Evolutionary conservation across 2,797 vertebrate genomes (phyloP).

Genomic region (Gadopsis bispinosus): DNA sequence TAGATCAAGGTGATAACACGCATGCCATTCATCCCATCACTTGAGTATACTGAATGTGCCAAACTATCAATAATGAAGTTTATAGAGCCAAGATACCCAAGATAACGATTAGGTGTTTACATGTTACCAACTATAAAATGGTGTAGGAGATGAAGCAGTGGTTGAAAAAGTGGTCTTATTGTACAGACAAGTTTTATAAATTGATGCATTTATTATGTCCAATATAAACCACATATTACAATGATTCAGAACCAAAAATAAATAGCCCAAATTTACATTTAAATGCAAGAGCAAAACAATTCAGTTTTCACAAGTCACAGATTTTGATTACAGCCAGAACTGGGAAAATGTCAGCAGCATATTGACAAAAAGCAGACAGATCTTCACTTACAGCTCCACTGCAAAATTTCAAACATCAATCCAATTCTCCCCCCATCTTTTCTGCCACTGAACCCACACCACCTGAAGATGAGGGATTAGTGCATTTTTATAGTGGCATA

Average conservation of each 20-base stretch:
- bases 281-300: slow-evolving; percentile 14
- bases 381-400: background rate
- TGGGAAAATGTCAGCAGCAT: background rate
- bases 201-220: slow-evolving; percentile 60
- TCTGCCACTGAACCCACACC: background rate
- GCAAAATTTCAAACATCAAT: background rate
- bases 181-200: slow-evolving; percentile 11
- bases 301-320: background rate
- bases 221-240: slow-evolving; percentile 44
- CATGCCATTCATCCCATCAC: slow-evolving; percentile 2
- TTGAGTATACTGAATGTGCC: background rate
- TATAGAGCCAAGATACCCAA: background rate
- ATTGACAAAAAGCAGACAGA: slow-evolving; percentile 1
- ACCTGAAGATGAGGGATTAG: background rate
- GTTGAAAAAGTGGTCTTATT: background rate
- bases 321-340: background rate
- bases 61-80: background rate
- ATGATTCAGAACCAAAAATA: slow-evolving; percentile 16
- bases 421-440: slow-evolving; percentile 1
- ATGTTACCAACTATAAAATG: background rate
- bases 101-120: background rate
- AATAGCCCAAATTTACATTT: slow-evolving; percentile 31
- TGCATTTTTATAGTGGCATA: background rate
- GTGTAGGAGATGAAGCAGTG: background rate
- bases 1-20: background rate